These are phyloP conservation scores for Parotocinclus haroldoi DNA, from an alignment of 2,797 vertebrate species.

Conservation along the genomic window DNA sequence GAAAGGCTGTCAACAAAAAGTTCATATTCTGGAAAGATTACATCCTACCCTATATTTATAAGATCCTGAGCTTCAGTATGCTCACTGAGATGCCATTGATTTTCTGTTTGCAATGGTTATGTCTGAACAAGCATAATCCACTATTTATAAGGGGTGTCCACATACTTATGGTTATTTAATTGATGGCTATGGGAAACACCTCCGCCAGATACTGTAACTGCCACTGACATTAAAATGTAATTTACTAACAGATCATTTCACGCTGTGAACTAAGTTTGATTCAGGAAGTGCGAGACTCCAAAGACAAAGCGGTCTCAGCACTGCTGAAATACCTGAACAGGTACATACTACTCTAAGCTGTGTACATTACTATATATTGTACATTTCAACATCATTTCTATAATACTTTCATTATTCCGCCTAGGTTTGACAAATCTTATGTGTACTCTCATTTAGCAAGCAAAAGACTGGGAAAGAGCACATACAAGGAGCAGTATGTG, in stretches of 20 bases:
- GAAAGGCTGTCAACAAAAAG: no score
- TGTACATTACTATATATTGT: background rate
- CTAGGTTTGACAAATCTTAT: conserved; percentile 69
- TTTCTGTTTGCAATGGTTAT: no score
- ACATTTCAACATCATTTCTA: background rate
- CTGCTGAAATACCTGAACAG: conserved; percentile 74
- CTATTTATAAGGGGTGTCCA: no score
- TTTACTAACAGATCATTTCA: conserved; percentile 69
- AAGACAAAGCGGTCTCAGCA: conserved; percentile 65
- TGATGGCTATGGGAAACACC: no score
- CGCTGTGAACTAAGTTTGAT: conserved; percentile 78
- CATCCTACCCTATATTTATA: no score
- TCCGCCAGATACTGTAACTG: no score
- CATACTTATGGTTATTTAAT: no score
- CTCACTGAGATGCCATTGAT: no score
- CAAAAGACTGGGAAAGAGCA: conserved; percentile 71
- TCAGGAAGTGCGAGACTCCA: conserved; percentile 80
- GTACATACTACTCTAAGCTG: conserved; percentile 52
- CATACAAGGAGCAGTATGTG: conserved; percentile 82
- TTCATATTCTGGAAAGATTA: no score
- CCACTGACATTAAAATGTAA: background rate
- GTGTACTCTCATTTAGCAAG: conserved; percentile 72
- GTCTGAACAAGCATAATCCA: no score
- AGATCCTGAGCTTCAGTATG: no score
- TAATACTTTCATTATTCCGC: background rate